Evolutionary conservation across 1,140 invertebrate species (phyloP).

Genomic region (Meteorus sp.): DNA sequence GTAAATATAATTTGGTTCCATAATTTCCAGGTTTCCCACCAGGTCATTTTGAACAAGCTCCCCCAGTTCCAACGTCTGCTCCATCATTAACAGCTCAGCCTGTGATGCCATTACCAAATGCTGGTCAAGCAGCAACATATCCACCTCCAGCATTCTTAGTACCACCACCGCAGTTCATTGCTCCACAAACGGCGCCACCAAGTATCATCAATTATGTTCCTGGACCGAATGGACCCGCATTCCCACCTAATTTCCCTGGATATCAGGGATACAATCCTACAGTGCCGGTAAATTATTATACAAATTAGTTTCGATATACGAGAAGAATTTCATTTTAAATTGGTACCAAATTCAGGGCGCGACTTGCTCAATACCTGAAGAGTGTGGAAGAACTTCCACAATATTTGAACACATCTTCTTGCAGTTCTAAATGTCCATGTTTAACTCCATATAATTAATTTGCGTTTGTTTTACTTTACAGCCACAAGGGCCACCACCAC

Average conservation of each 20-base stretch:
- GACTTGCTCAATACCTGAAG: too few species aligned
- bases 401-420: too few species aligned
- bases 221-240: constrained; percentile 51
- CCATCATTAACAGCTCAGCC: constrained; percentile 47
- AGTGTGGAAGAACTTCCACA: too few species aligned
- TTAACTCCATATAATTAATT: neutral
- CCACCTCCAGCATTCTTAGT: constrained; percentile 53
- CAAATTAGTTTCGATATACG: too few species aligned
- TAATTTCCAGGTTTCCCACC: constrained; percentile 44
- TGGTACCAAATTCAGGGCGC: too few species aligned
- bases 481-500: constrained; percentile 51
- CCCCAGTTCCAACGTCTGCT: constrained; percentile 42
- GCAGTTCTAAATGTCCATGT: neutral
- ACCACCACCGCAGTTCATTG: constrained; percentile 54
- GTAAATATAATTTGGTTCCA: constrained; percentile 8
- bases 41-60: constrained; percentile 48
- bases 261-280: constrained; percentile 52
- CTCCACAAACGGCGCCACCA: constrained; percentile 54
- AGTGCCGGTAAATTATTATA: constrained; percentile 41
- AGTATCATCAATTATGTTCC: constrained; percentile 56
- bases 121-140: constrained; percentile 51
- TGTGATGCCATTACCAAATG: constrained; percentile 50
- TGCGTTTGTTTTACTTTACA: constrained; percentile 25
- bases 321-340: too few species aligned
- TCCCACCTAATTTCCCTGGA: constrained; percentile 53